Percentiles rank a stretch among this genome's conserved stretches.
phyloP scores from a whole-genome alignment of 2,888 invertebrate species.

The Drosophila subsilvestris region DNA sequence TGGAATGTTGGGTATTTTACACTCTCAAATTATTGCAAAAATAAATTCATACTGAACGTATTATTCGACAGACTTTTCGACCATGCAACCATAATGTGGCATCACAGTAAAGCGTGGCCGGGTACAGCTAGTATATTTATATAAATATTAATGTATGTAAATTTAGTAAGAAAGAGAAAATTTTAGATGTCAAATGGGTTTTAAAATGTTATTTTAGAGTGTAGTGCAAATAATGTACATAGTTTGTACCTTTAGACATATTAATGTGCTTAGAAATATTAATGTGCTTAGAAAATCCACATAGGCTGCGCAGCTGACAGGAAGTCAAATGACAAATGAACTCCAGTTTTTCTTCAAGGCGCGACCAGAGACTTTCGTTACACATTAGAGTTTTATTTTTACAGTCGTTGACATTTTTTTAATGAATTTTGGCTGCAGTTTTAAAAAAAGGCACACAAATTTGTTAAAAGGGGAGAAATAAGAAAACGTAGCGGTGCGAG shows the following conservation, averaged over 20 bases:
- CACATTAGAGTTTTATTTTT: conserved; percentile 34
- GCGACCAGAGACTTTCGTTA: conserved; percentile 3
- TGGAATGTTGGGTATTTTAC: too few species aligned
- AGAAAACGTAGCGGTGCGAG: neutral
- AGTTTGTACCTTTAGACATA: neutral
- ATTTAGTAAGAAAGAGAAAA: neutral
- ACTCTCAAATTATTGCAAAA: too few species aligned
- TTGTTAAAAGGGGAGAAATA: conserved; percentile 21
- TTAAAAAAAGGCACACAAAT: conserved; percentile 14
- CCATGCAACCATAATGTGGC: too few species aligned
- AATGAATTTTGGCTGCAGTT: conserved; percentile 25
- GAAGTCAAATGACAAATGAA: conserved; percentile 68
- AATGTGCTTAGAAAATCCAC: neutral
- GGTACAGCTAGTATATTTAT: too few species aligned
- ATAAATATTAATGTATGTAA: neutral
- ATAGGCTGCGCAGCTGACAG: conserved; percentile 68
- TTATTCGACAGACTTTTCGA: too few species aligned
- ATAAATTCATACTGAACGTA: too few species aligned
- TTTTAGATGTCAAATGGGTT: neutral
- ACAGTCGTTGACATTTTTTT: conserved; percentile 36
- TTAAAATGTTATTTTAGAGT: neutral
- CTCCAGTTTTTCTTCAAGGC: conserved; percentile 11
- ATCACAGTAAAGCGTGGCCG: too few species aligned
- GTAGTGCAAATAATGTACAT: neutral
- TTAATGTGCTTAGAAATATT: too few species aligned